phyloP scores from a whole-genome alignment of 2,113 vertebrate species.

The Anoplopoma fimbria region DNA sequence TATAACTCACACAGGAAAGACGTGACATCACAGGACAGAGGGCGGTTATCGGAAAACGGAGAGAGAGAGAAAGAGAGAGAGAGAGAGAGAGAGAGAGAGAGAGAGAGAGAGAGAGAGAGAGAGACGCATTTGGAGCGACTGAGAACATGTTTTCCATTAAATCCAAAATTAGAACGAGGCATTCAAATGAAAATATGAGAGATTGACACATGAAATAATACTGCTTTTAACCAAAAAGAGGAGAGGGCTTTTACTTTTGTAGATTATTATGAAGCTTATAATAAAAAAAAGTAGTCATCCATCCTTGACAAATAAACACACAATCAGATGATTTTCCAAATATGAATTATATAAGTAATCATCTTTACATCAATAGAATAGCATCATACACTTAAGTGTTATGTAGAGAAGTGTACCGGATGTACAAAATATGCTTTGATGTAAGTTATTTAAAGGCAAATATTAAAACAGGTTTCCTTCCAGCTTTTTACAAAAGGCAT shows the following conservation, averaged over 20 bases:
- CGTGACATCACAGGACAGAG: not conserved
- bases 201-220: not conserved
- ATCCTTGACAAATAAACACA: not conserved
- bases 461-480: not conserved
- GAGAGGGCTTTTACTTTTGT: not conserved
- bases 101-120: constrained; percentile 17
- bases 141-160: constrained; percentile 43
- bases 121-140: constrained; percentile 22
- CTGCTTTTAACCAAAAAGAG: constrained; percentile 21
- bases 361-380: too few relatives aligned
- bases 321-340: too few relatives aligned
- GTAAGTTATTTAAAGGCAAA: not conserved
- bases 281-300: too few relatives aligned
- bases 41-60: not conserved
- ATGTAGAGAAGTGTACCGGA: not conserved
- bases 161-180: constrained; percentile 27
- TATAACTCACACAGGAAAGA: constrained; percentile 54
- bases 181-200: constrained; percentile 24
- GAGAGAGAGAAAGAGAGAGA: constrained; percentile 26
- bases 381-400: not conserved
- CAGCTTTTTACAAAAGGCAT: not conserved
- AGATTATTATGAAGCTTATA: not conserved
- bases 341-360: too few relatives aligned
- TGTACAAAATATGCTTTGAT: not conserved
- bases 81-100: constrained; percentile 4